These are phyloP conservation scores for Fragum sueziense DNA, from an alignment of 2,888 invertebrate genomes.

Conservation along the genomic window DNA sequence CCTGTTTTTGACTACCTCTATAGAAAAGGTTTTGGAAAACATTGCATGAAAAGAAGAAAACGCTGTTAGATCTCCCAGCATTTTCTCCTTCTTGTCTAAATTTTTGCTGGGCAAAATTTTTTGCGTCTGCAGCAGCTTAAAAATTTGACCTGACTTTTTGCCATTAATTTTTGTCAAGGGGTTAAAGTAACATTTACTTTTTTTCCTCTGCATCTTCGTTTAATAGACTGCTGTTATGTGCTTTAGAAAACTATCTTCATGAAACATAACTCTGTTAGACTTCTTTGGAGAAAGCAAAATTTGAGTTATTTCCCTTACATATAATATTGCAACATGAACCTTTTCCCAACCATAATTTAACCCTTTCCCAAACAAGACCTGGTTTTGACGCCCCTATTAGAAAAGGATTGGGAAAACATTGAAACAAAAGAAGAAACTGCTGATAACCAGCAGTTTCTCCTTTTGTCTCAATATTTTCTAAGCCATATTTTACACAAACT, in stretches of 20 bases:
- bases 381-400: no score
- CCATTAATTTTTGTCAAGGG: background rate
- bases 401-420: no score
- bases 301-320: constrained; percentile 17
- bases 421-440: no score
- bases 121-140: no score
- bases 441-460: no score
- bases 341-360: background rate
- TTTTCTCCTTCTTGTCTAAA: background rate
- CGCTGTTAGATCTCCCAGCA: no score
- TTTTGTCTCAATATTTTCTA: no score
- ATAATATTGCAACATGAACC: background rate
- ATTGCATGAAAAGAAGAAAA: background rate
- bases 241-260: constrained; percentile 18
- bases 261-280: constrained; percentile 23
- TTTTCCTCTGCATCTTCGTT: background rate
- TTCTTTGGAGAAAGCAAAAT: constrained; percentile 3
- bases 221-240: background rate
- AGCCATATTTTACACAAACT: no score
- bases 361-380: background rate
- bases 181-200: background rate
- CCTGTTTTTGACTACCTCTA: no score
- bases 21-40: background rate
- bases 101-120: background rate
- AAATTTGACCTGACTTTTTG: background rate